phyloP scores from a whole-genome alignment of 2,888 invertebrate genomes.

The Lasioglossum figueresi region DNA sequence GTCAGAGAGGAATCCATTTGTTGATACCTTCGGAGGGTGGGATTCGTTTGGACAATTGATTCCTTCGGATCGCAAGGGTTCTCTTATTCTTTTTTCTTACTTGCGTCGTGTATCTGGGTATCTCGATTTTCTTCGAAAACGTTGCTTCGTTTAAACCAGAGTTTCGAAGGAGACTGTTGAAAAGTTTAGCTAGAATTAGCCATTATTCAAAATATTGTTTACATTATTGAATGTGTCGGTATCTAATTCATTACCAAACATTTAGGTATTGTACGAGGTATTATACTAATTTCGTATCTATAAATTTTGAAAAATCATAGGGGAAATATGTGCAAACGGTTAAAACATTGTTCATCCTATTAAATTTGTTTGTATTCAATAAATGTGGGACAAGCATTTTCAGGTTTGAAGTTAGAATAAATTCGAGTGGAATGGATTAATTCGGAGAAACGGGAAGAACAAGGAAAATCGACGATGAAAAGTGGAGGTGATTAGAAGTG shows the following conservation, averaged over 20 bases:
- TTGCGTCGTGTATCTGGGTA: neutral
- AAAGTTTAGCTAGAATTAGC: neutral
- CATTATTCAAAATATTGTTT: no score
- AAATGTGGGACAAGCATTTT: no score
- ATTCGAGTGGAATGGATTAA: neutral
- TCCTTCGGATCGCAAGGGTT: neutral
- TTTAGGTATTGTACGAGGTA: no score
- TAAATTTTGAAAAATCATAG: no score
- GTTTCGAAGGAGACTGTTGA: neutral
- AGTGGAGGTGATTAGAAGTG: neutral
- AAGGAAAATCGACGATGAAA: neutral
- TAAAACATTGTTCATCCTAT: no score
- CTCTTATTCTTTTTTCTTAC: neutral
- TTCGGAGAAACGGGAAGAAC: neutral
- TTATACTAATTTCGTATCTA: no score
- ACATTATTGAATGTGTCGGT: no score
- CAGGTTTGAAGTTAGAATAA: no score
- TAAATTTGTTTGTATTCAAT: no score
- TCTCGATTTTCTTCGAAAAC: neutral
- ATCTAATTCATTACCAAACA: no score
- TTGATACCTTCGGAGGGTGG: neutral
- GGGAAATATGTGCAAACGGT: no score
- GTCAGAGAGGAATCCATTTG: neutral
- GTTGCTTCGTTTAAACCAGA: neutral
- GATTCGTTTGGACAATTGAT: neutral